A percentile compares a stretch with the other conserved stretches of the same genome.
Conservation (phyloP, 2,797 vertebrate species). For the Falco concolor region DNA sequence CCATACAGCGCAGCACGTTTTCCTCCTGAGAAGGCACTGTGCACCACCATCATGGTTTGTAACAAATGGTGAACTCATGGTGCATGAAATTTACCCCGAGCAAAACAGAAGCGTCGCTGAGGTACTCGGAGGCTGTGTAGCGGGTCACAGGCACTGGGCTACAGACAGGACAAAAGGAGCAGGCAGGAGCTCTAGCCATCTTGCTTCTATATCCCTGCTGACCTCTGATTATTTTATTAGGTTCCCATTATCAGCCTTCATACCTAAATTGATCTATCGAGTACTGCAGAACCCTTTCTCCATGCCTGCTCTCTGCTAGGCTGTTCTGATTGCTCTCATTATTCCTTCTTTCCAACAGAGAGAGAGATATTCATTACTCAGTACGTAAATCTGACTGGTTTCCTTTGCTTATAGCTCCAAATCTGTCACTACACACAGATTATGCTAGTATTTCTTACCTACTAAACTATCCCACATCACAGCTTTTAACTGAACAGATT, state of each 20-base stretch:
- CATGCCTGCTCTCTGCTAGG: neutral
- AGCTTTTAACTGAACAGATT: neutral
- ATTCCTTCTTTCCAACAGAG: neutral
- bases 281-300: neutral
- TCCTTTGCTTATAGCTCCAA: neutral
- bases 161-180: accelerated
- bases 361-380: neutral
- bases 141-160: accelerated
- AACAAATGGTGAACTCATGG: neutral
- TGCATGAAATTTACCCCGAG: neutral
- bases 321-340: neutral
- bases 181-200: neutral
- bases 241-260: neutral
- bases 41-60: neutral
- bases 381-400: neutral
- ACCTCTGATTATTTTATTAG: neutral
- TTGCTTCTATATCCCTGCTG: accelerated
- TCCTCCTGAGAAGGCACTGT: neutral
- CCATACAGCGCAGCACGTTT: neutral
- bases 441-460: neutral
- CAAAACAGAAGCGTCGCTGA: neutral
- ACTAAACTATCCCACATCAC: neutral
- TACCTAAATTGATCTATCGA: neutral
- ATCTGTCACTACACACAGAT: neutral
- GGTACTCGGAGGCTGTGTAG: neutral